Base-by-base conservation (phyloP, 2,113 vertebrate genomes). In the Triplophysa siluroides region DNA sequence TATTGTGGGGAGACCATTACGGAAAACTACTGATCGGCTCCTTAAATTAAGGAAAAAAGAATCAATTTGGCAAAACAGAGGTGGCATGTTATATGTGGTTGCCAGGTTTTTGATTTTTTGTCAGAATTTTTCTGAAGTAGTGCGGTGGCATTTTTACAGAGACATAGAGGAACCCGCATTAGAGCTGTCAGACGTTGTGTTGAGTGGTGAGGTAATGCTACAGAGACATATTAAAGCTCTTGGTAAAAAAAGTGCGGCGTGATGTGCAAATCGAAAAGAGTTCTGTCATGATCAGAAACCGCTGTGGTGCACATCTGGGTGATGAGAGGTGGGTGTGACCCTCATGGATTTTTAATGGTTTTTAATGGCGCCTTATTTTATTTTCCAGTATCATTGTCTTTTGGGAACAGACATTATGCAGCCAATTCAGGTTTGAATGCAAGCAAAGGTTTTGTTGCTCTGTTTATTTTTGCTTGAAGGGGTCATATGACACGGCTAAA, bases 201-300 rank as follows among this genome's bases (percentile, higher is more conserved):
- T 41, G 29, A 81, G 81, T n/a, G 43, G 78, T 80, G 81, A 87
- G 80, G 80, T 78, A 86, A 87, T 58, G 60, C 78, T 26, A 61
- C 29, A 73, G 83, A 86, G 82, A 82, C 82, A 23, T 86, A 70
- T 86, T 83, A 66, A 79, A 78, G 83, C 64, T 83, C 64, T 67
- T 10, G 68, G 79, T 79, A 29, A 83, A 83, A 86, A 72, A 85
- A 50, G 75, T 67, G 58, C 63, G 84, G 71, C 81, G 79, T 88
- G 84, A 79, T 83, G 8, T 33, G 26, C 74, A 78, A 77, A 29
- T 80, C 83, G 80, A 83, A 85, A 54, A 86, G 56, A 72, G 72
- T 73, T 81, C 78, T 75, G 79, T 80, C 79, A 43, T 63, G 76
- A 86, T 86, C 81, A 69, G 54, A 88, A 84, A 87, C 78, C 78